These are phyloP conservation scores for Alsophila aescularia DNA, from an alignment of 2,888 invertebrate genomes.

Conservation along the genomic window DNA sequence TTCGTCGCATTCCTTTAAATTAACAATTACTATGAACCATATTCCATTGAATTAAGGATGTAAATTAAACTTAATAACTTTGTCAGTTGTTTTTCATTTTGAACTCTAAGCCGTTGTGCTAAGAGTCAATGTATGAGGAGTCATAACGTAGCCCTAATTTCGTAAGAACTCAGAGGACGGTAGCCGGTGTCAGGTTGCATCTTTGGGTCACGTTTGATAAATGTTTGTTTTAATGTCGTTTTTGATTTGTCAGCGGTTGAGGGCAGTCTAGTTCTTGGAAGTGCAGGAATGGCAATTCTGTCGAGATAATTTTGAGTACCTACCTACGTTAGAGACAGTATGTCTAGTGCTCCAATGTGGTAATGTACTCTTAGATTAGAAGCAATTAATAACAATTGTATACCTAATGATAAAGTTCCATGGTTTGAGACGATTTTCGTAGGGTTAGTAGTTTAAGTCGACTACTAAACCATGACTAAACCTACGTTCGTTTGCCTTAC, in stretches of 20 bases:
- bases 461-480: too few relatives aligned
- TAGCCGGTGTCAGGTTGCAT: conserved; percentile 66
- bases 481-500: too few relatives aligned
- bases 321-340: not conserved
- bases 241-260: conserved; percentile 32
- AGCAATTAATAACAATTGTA: too few relatives aligned
- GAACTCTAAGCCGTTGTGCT: conserved; percentile 23
- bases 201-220: conserved; percentile 56
- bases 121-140: conserved; percentile 6
- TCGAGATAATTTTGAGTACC: not conserved
- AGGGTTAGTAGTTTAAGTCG: too few relatives aligned
- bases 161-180: conserved; percentile 52
- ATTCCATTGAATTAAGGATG: conserved; percentile 34
- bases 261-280: conserved; percentile 18
- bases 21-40: conserved; percentile 40
- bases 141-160: conserved; percentile 51
- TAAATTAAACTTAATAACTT: conserved; percentile 1
- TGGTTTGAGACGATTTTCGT: too few relatives aligned
- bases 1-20: conserved; percentile 58
- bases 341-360: too few relatives aligned
- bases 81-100: conserved; percentile 2
- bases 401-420: too few relatives aligned
- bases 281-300: not conserved
- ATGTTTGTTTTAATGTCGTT: conserved; percentile 35
- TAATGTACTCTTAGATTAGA: too few relatives aligned